Percentiles rank a stretch among this genome's conserved stretches.
Evolutionary conservation across 2,888 invertebrate species (phyloP).

Genomic region (Ypsolopha sequella): DNA sequence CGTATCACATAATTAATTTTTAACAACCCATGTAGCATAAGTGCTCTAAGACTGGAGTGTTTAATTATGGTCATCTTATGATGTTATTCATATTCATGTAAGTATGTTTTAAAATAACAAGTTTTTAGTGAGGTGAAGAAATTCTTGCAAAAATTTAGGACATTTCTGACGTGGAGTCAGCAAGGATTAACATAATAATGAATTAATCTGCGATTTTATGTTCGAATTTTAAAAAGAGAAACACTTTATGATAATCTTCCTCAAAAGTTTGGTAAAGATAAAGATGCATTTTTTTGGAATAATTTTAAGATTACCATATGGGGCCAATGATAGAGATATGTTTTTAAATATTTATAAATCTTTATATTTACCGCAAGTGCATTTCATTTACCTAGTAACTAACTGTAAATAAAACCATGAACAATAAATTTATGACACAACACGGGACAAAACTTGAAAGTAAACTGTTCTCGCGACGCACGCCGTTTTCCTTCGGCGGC

Average conservation of each 20-base stretch:
- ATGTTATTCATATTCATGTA: too few relatives aligned
- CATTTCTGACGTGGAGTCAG: too few relatives aligned
- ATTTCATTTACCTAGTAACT: too few relatives aligned
- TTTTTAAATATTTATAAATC: not conserved
- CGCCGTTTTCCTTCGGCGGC: conserved; percentile 18
- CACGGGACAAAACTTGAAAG: conserved; percentile 50
- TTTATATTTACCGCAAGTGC: not conserved
- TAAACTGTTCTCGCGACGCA: conserved; percentile 42
- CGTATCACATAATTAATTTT: not conserved
- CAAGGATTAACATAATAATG: too few relatives aligned
- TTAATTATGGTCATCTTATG: too few relatives aligned
- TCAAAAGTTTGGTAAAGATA: too few relatives aligned
- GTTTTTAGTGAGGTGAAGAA: too few relatives aligned
- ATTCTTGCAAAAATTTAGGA: too few relatives aligned
- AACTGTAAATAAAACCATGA: conserved; percentile 1
- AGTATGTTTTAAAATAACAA: too few relatives aligned
- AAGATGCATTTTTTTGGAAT: not conserved
- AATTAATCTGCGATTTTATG: too few relatives aligned
- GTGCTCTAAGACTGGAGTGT: conserved; percentile 9
- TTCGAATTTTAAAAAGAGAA: too few relatives aligned
- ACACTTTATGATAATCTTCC: too few relatives aligned
- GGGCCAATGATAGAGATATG: not conserved
- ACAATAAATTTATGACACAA: conserved; percentile 56
- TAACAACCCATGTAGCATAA: conserved; percentile 10
- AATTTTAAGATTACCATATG: not conserved